Conservation (phyloP, 2,113 vertebrate genomes). For the Lucifuga dentata region DNA sequence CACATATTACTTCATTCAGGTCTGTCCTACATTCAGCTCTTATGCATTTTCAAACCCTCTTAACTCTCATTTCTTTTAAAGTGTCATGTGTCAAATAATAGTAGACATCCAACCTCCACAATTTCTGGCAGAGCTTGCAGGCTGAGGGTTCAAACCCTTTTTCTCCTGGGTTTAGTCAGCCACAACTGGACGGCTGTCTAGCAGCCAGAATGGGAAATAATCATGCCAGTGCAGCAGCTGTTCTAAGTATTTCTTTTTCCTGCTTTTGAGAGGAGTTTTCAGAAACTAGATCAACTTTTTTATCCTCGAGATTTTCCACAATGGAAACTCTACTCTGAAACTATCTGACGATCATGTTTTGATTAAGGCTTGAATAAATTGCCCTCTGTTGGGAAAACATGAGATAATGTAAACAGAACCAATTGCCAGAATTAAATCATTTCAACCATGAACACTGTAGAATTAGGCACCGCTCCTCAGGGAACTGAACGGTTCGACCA, state of each 20-base stretch:
- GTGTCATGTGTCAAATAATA: not conserved
- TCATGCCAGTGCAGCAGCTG: constrained; percentile 19
- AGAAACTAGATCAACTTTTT: not conserved
- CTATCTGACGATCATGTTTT: constrained; percentile 31
- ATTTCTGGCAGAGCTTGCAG: not conserved
- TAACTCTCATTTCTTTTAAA: not conserved
- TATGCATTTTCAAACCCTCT: too few relatives aligned
- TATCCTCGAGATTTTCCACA: constrained; percentile 24
- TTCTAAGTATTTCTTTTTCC: not conserved
- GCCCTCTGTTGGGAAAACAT: constrained; percentile 45
- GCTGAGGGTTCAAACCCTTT: constrained; percentile 4
- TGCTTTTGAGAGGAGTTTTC: not conserved
- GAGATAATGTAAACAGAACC: constrained; percentile 1
- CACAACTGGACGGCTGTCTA: constrained; percentile 5
- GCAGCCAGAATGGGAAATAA: constrained; percentile 10
- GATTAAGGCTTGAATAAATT: constrained; percentile 23
- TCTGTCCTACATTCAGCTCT: too few relatives aligned
- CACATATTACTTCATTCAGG: too few relatives aligned
- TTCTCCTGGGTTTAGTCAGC: not conserved
- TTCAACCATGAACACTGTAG: constrained; percentile 40
- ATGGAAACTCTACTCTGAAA: constrained; percentile 29
- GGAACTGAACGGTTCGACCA: constrained; percentile 31
- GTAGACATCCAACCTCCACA: not conserved
- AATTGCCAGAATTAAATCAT: constrained; percentile 44
- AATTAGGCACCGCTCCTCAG: constrained; percentile 23